A percentile compares a stretch with the other conserved stretches of the same genome.
phyloP scores from a whole-genome alignment of 2,888 invertebrate genomes.

The Lamproptera curius region DNA sequence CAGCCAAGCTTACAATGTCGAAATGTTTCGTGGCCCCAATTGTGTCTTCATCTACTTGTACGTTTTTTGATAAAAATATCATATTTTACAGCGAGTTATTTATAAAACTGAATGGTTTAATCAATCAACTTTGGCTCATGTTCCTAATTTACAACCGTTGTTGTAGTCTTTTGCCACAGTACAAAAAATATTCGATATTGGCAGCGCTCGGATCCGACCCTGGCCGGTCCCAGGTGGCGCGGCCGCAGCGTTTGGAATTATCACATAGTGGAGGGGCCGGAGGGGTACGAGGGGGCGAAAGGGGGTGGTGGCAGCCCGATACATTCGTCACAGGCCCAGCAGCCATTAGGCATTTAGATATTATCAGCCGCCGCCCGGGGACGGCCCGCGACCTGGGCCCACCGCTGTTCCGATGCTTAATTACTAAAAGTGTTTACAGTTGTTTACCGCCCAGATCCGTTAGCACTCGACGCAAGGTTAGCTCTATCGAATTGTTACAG shows the following conservation, averaged over 20 bases:
- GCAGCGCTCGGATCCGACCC: constrained; percentile 46
- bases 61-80: too few species aligned
- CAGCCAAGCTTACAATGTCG: constrained; percentile 45
- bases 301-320: constrained; percentile 53
- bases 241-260: constrained; percentile 79
- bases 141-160: too few species aligned
- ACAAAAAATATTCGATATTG: constrained; percentile 19
- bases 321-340: constrained; percentile 79
- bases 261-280: constrained; percentile 74
- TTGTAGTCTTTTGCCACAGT: too few species aligned
- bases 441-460: constrained; percentile 39
- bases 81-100: too few species aligned
- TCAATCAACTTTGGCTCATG: too few species aligned
- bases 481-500: background rate
- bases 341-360: constrained; percentile 80
- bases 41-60: too few species aligned
- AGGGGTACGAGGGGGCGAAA: constrained; percentile 23
- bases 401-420: constrained; percentile 68
- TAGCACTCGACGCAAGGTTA: too few species aligned
- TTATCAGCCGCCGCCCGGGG: constrained; percentile 70
- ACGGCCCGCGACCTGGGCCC: constrained; percentile 69
- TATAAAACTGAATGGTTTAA: too few species aligned
- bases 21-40: constrained; percentile 60
- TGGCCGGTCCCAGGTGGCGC: constrained; percentile 76
- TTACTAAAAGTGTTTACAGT: constrained; percentile 73